Percentiles rank a stretch among this genome's conserved stretches.
Evolutionary conservation across 2,113 vertebrate species (phyloP).

Genomic region (Hystrix cristata): DNA sequence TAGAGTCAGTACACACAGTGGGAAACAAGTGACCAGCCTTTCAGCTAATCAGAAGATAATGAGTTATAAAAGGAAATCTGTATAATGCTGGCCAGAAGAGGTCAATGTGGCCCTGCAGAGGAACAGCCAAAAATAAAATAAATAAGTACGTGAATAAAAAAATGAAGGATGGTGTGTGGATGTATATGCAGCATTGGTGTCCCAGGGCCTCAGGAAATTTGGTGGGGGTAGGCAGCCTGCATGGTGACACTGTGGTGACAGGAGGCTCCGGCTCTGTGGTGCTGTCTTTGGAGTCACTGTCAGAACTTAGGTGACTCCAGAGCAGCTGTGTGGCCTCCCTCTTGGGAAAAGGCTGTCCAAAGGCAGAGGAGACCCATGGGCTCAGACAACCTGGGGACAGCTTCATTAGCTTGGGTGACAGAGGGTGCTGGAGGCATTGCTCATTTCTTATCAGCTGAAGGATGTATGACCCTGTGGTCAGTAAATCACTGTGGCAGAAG

Average conservation of each 20-base stretch:
- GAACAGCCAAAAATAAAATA: slow-evolving; percentile 58
- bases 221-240: not conserved
- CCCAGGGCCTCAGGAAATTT: not conserved
- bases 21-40: slow-evolving; percentile 23
- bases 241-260: not conserved
- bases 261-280: not conserved
- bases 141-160: not conserved
- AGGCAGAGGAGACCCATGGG: not conserved
- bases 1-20: slow-evolving; percentile 11
- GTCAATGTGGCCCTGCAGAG: not conserved
- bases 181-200: not conserved
- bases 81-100: slow-evolving; percentile 66
- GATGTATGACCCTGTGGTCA: slow-evolving; percentile 74
- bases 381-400: not conserved
- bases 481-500: slow-evolving; percentile 70
- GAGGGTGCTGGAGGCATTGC: rapidly evolving
- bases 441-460: slow-evolving; percentile 58
- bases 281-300: not conserved
- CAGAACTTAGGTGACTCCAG: not conserved
- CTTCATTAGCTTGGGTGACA: not conserved
- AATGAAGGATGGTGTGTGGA: not conserved
- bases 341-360: not conserved
- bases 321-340: not conserved
- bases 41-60: slow-evolving; percentile 69
- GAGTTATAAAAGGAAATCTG: slow-evolving; percentile 81